Base-by-base conservation (phyloP, 2,888 invertebrate genomes). In the Drosophila maculinotata region DNA sequence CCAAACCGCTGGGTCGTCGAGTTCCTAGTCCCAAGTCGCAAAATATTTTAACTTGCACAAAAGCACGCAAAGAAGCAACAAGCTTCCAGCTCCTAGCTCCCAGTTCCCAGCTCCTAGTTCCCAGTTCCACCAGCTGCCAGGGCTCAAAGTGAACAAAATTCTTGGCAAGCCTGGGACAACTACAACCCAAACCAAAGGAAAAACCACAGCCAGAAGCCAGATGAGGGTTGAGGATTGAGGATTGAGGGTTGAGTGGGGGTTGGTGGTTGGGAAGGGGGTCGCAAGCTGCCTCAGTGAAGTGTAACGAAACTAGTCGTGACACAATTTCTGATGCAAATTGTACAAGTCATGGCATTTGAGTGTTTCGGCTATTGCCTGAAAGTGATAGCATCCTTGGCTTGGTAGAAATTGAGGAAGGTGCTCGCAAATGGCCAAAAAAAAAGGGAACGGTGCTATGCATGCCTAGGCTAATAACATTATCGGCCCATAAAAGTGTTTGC, bases 251-350 rank as follows among this genome's bases (percentile, higher is more conserved):
- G n/a, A n/a, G n/a, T n/a, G n/a, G n/a, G n/a, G n/a, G n/a, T n/a
- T n/a, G n/a, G n/a, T n/a, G n/a, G n/a, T n/a, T n/a, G 2, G 10
- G 8, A 1, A n/a, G 15, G 35, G 12, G 52, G n/a, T n/a, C n/a
- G n/a, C n/a, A n/a, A 8, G 8, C 15, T 26, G 41, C 14, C 48
- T 15, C 53, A 79, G 39, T 64, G 63, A 60, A 69, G 66, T 77
- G 78, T 77, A 67, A 51, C 84, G 68, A 76, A 85, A 81, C 74
- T 83, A 79, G 68, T 76, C 77, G 83, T 85, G 86, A 85, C 86
- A 85, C 77, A 79, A 85, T 81, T 79, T 69, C 45, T 39, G 69
- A 85, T 76, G 83, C 80, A 85, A 85, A 81, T 81, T 72, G 71
- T 64, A 74, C 71, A 79, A 81, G 80, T 85, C 80, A 85, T 80